These are phyloP conservation scores for Cynopterus brachyotis DNA, from an alignment of 2,113 vertebrate species.

Conservation along the genomic window DNA sequence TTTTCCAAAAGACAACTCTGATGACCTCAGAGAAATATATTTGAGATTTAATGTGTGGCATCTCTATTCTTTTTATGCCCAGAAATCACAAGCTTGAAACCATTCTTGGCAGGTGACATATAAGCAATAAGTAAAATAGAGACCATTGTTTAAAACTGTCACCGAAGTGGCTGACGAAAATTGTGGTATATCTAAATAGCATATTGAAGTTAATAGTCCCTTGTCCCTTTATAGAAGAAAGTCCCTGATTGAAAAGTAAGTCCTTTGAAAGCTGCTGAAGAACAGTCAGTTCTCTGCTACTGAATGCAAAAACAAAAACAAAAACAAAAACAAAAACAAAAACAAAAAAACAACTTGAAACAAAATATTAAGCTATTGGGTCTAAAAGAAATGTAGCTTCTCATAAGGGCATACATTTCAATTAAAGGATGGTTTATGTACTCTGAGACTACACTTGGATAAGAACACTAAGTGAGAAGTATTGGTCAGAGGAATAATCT, in stretches of 20 bases:
- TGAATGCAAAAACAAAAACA: no score
- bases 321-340: no score
- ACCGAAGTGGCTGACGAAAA: neutral
- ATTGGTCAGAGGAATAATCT: neutral
- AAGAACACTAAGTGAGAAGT: neutral
- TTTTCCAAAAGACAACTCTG: slow-evolving; percentile 26
- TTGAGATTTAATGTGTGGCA: neutral
- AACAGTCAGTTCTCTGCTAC: neutral
- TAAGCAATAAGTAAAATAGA: slow-evolving; percentile 30
- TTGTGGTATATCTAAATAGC: neutral
- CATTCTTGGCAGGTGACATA: neutral
- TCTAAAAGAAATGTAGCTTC: neutral
- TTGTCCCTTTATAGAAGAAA: neutral
- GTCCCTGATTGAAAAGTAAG: slow-evolving; percentile 14
- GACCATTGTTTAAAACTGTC: neutral
- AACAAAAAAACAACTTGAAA: neutral
- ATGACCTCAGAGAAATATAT: neutral
- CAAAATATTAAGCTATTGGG: neutral
- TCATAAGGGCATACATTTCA: neutral
- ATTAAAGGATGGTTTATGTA: neutral
- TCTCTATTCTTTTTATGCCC: neutral
- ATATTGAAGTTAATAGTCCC: neutral
- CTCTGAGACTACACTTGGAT: neutral
- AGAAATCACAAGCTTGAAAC: neutral
- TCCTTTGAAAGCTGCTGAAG: slow-evolving; percentile 15